phyloP scores from a whole-genome alignment of 1,140 invertebrate genomes.

The Tribolium madens region DNA sequence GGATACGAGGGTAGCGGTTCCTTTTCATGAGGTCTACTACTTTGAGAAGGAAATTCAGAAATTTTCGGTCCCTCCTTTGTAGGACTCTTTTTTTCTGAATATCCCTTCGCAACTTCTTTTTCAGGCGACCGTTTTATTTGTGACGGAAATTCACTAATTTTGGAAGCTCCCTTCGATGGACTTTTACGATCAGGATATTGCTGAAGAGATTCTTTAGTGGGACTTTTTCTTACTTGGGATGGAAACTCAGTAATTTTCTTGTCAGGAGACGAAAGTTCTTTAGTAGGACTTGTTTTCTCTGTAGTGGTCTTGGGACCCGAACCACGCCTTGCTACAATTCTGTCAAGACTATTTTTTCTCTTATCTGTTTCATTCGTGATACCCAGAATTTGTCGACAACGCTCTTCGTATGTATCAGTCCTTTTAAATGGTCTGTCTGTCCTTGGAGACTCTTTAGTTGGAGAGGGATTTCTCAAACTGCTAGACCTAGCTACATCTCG shows the following conservation, averaged over 20 bases:
- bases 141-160: slow-evolving; percentile 49
- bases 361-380: slow-evolving; percentile 66
- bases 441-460: slow-evolving; percentile 48
- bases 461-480: slow-evolving; percentile 38
- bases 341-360: slow-evolving; percentile 53
- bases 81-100: slow-evolving; percentile 41
- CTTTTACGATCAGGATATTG: background rate
- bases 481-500: slow-evolving; percentile 1
- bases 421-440: slow-evolving; percentile 66
- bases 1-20: slow-evolving; percentile 33
- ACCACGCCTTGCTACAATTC: background rate
- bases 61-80: slow-evolving; percentile 29
- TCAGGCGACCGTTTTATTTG: slow-evolving; percentile 49
- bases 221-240: slow-evolving; percentile 50
- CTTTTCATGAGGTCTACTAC: slow-evolving; percentile 42
- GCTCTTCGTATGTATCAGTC: slow-evolving; percentile 78
- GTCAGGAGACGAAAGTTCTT: slow-evolving; percentile 10
- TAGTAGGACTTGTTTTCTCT: slow-evolving; percentile 13
- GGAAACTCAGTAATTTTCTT: slow-evolving; percentile 21
- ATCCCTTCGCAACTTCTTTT: slow-evolving; percentile 43
- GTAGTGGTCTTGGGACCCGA: slow-evolving; percentile 10
- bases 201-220: slow-evolving; percentile 43
- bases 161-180: slow-evolving; percentile 29
- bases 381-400: slow-evolving; percentile 75
- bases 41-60: slow-evolving; percentile 44